Conservation (phyloP, 1,140 invertebrate genomes). For the Megathymus violae region DNA sequence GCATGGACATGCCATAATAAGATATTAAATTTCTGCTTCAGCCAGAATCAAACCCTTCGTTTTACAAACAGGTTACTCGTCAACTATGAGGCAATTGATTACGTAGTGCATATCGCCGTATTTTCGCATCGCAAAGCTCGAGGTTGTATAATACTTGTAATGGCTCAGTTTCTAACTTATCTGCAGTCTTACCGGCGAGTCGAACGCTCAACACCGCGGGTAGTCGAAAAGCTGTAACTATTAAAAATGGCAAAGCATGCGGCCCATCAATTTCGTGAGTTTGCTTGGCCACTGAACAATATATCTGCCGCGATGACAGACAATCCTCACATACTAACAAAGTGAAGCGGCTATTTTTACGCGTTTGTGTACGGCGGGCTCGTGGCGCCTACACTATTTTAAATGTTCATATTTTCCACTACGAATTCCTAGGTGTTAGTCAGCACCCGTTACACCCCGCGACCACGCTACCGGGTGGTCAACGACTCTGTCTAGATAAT, state of each 20-base stretch:
- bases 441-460: constrained; percentile 32
- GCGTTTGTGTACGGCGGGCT: constrained; percentile 39
- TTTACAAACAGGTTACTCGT: too few relatives aligned
- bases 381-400: constrained; percentile 45
- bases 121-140: too few relatives aligned
- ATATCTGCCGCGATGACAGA: constrained; percentile 57
- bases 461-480: neutral
- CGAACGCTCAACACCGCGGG: neutral
- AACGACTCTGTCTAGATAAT: too few relatives aligned
- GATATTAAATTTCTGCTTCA: too few relatives aligned
- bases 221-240: too few relatives aligned
- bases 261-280: neutral
- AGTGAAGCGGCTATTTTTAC: constrained; percentile 47
- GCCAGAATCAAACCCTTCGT: too few relatives aligned
- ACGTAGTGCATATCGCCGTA: too few relatives aligned
- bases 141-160: too few relatives aligned
- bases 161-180: too few relatives aligned
- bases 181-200: too few relatives aligned
- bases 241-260: neutral
- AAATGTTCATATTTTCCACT: constrained; percentile 42
- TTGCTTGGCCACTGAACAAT: constrained; percentile 47
- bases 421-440: constrained; percentile 36
- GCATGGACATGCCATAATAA: too few relatives aligned
- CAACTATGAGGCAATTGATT: too few relatives aligned
- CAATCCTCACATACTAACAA: constrained; percentile 47